Conservation (phyloP, 2,113 vertebrate species). For the Panthera leo region DNA sequence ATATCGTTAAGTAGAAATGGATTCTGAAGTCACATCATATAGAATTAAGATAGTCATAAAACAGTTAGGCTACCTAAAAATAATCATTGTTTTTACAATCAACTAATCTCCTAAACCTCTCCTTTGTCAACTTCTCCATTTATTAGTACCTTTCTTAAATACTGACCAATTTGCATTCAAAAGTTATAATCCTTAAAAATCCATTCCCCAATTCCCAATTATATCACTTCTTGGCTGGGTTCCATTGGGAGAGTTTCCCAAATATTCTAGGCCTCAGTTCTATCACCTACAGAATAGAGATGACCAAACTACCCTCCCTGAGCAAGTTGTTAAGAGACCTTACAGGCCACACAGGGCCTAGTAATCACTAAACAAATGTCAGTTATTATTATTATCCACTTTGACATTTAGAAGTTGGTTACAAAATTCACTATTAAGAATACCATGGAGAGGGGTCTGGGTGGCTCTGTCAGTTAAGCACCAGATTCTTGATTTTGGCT, state of each 20-base stretch:
- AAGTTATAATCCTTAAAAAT: slow-evolving; percentile 28
- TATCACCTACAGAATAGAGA: background rate
- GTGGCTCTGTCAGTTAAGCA: no score
- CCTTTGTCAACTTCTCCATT: background rate
- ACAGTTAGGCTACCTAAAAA: background rate
- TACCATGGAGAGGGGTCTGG: background rate
- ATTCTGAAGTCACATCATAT: background rate
- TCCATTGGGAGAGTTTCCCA: background rate
- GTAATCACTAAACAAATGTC: background rate
- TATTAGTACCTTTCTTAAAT: background rate
- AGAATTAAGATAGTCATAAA: background rate
- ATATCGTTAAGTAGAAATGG: background rate
- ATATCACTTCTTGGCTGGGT: background rate
- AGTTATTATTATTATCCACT: background rate
- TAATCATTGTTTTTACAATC: background rate
- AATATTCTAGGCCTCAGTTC: background rate
- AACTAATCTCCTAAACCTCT: background rate
- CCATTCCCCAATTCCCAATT: background rate
- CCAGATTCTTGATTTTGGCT: no score
- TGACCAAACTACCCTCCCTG: background rate
- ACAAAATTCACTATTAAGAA: background rate
- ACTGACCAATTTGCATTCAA: background rate
- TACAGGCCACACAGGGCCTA: background rate
- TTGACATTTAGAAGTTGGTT: background rate
- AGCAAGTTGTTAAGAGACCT: background rate